Base-by-base conservation (phyloP, 1,140 invertebrate genomes). In the Pseudomyrmex flavicornis region DNA sequence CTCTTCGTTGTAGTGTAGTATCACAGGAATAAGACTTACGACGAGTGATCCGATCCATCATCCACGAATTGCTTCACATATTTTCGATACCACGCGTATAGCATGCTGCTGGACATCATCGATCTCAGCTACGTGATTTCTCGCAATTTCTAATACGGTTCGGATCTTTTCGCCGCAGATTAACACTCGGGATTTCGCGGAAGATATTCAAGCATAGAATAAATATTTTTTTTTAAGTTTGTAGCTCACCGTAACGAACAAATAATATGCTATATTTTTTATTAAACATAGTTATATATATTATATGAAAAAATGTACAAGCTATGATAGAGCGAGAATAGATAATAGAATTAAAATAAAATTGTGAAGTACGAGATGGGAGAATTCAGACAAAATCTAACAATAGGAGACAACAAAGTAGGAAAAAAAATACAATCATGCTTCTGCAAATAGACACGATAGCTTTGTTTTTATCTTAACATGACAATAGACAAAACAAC, bases 121-220 rank as follows among this genome's bases (percentile, higher is more conserved):
- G 54, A 80, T 86, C 44, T 85, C 13, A 69, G 4, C 50, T 69
- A 72, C 12, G 7, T 63, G 66, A 83, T 59, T 77, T 68, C 8
- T 68, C 9, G 15, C 50, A n/a, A 68, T 66, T 72, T 2, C 4
- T 10, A 26, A 52, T 22, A 54, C 2, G 15, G 12, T 12, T 68
- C 12, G 44, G 4, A 65, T 63, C 5, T 62, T 69, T 62, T 54
- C 26, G 52, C 7, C 48, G 35, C 8, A 52, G 52, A 72, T 26
- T 17, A 82, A 69, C 52, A 61, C 0, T 72, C 44, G 0, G 48
- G 48, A 5, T 35, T 66, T 75, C 35, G 13, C 13, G 3, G 52
- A 20, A 75, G n/a, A 63, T 52, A 15, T 9, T 48, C 10, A 52
- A 65, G 46, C n/a, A n/a, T 13, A 48, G 35, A 35, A 65, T 61